These are phyloP conservation scores for Himalopsyche anomala DNA, from an alignment of 2,888 invertebrate species.

Conservation along the genomic window DNA sequence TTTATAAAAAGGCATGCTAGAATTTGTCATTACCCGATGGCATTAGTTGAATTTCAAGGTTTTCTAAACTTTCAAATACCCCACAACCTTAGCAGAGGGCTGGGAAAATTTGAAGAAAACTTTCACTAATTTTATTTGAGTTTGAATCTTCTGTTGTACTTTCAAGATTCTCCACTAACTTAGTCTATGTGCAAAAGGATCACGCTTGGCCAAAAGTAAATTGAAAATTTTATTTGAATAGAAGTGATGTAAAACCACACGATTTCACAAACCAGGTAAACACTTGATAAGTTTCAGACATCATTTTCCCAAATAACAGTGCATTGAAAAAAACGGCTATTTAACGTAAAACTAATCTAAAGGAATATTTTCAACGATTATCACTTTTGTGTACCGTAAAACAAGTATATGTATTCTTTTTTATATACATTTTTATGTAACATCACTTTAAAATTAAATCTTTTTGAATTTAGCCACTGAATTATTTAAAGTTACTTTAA, in stretches of 20 bases:
- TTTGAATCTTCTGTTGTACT: conserved; percentile 65
- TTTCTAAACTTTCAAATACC: conserved; percentile 4
- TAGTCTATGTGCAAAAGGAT: conserved; percentile 46
- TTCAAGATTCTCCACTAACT: conserved; percentile 60
- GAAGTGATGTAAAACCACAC: conserved; percentile 11
- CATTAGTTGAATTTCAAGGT: not conserved
- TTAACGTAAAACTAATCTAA: too few relatives aligned
- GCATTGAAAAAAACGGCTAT: too few relatives aligned
- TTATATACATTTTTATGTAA: too few relatives aligned
- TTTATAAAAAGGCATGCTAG: too few relatives aligned
- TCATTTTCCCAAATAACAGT: too few relatives aligned
- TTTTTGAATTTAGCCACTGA: too few relatives aligned
- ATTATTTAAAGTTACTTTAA: too few relatives aligned
- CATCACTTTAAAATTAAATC: too few relatives aligned
- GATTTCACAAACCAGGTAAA: not conserved
- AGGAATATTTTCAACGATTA: too few relatives aligned
- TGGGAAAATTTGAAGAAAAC: conserved; percentile 57
- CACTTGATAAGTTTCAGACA: not conserved
- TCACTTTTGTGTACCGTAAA: too few relatives aligned
- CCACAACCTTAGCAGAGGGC: conserved; percentile 45
- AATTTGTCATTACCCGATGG: not conserved
- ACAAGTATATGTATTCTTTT: too few relatives aligned
- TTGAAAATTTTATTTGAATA: conserved; percentile 45
- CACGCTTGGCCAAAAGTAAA: conserved; percentile 44
- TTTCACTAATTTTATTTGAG: conserved; percentile 66